A percentile compares a stretch with the other conserved stretches of the same genome.
Evolutionary conservation across 1,140 invertebrate genomes (phyloP).

Genomic region (Mercenaria mercenaria): DNA sequence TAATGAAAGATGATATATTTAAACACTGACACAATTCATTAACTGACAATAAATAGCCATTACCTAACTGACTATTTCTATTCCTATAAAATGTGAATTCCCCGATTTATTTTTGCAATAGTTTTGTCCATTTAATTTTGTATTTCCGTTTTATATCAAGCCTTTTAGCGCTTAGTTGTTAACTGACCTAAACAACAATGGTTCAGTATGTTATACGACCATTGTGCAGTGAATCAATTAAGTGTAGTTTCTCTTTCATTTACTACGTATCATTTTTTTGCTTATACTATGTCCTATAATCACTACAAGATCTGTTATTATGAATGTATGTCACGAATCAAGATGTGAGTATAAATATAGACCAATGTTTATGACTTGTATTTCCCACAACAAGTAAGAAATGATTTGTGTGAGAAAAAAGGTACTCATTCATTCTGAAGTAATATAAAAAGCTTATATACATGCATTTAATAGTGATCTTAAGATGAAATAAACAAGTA

Average conservation of each 20-base stretch:
- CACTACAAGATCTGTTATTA: neutral
- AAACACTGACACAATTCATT: neutral
- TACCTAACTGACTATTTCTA: neutral
- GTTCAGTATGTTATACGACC: neutral
- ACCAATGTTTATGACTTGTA: neutral
- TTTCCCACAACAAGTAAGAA: neutral
- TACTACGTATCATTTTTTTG: neutral
- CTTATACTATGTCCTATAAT: neutral
- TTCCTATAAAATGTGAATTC: no score
- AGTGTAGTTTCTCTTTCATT: neutral
- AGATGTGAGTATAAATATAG: neutral
- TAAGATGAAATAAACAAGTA: no score
- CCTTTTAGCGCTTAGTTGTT: neutral
- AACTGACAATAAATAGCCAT: neutral
- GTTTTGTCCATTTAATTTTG: no score
- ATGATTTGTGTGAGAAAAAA: neutral
- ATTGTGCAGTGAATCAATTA: neutral
- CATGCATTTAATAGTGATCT: no score
- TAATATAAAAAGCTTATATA: no score
- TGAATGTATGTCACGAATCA: neutral
- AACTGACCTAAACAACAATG: constrained; percentile 11
- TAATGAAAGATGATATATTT: no score
- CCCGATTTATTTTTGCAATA: neutral
- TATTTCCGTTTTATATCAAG: neutral
- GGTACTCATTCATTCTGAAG: no score